Percentiles rank a stretch among this genome's conserved stretches.
phyloP scores from a whole-genome alignment of 2,113 vertebrate genomes.

The Tupaia tana region DNA sequence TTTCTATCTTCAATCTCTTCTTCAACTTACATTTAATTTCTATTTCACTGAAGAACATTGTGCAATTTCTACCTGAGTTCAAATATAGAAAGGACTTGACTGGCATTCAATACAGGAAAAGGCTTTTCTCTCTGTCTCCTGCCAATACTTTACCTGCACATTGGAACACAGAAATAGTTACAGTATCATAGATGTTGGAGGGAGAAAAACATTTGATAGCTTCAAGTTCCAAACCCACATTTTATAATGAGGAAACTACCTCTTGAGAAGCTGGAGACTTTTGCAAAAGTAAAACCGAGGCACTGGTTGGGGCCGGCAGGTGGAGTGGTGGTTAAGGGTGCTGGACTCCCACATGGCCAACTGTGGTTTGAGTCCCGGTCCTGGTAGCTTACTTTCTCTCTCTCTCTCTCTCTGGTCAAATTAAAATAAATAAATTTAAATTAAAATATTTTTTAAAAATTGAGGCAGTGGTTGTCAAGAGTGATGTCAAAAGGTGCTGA shows the following conservation, averaged over 20 bases:
- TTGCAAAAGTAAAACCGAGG: slow-evolving; percentile 39
- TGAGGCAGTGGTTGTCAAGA: not conserved
- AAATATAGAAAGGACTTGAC: slow-evolving; percentile 57
- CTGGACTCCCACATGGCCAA: too few species aligned
- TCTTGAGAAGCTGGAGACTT: not conserved
- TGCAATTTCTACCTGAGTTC: slow-evolving; percentile 54
- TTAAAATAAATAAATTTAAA: too few species aligned
- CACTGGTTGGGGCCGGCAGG: not conserved
- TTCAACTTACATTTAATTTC: slow-evolving; percentile 62
- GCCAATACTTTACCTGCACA: not conserved
- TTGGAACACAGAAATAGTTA: slow-evolving; percentile 1
- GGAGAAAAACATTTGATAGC: not conserved
- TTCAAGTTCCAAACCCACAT: not conserved
- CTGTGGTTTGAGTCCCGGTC: too few species aligned
- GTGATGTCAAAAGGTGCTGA: not conserved
- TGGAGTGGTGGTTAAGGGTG: too few species aligned
- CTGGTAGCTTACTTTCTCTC: too few species aligned
- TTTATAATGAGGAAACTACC: slow-evolving; percentile 29
- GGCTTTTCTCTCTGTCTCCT: not conserved
- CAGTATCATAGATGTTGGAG: slow-evolving; percentile 1
- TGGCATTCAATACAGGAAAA: not conserved
- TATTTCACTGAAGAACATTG: slow-evolving; percentile 33
- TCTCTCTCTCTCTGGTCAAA: too few species aligned
- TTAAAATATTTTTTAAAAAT: not conserved
- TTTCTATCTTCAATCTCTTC: slow-evolving; percentile 51